These are phyloP conservation scores for Dicyrtoma fusca DNA, from an alignment of 2,888 invertebrate genomes.

Conservation along the genomic window DNA sequence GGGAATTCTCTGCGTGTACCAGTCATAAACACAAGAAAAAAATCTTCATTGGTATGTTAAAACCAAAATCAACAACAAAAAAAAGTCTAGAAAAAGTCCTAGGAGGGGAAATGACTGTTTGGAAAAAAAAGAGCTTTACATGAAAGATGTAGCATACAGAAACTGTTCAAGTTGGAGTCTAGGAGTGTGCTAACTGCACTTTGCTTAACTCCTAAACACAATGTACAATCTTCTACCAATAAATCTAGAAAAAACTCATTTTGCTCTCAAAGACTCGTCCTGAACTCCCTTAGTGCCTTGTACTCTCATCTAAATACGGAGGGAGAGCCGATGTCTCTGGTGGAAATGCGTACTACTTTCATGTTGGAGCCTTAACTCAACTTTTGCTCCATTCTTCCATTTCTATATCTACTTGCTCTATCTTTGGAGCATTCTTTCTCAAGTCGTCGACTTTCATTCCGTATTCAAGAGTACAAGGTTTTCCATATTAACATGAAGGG, in stretches of 20 bases:
- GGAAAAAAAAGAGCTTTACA: neutral
- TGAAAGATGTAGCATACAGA: neutral
- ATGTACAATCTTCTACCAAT: slow-evolving; percentile 39
- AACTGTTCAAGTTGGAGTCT: neutral
- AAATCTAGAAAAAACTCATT: slow-evolving; percentile 51
- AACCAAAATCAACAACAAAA: slow-evolving; percentile 4
- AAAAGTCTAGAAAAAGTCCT: neutral
- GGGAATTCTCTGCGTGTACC: slow-evolving; percentile 31
- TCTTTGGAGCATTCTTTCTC: slow-evolving; percentile 15
- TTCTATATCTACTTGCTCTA: neutral
- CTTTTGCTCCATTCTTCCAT: neutral
- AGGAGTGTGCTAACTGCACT: too few species aligned
- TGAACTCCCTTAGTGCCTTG: slow-evolving; percentile 20
- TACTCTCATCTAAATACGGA: slow-evolving; percentile 29
- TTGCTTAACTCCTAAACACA: too few species aligned
- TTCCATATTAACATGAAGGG: slow-evolving; percentile 27
- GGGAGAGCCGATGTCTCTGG: slow-evolving; percentile 15
- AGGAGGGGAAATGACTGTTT: slow-evolving; percentile 13
- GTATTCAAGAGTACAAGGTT: slow-evolving; percentile 17
- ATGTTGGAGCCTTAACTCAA: slow-evolving; percentile 2
- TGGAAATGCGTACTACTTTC: slow-evolving; percentile 12
- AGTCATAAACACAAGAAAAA: slow-evolving; percentile 31
- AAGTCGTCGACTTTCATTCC: slow-evolving; percentile 7
- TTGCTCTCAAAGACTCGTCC: slow-evolving; percentile 24
- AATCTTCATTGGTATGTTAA: neutral